Percentiles rank a stretch among this genome's conserved stretches.
Conservation (phyloP, 1,140 invertebrate species). For the Lamellibrachia luymesi region DNA sequence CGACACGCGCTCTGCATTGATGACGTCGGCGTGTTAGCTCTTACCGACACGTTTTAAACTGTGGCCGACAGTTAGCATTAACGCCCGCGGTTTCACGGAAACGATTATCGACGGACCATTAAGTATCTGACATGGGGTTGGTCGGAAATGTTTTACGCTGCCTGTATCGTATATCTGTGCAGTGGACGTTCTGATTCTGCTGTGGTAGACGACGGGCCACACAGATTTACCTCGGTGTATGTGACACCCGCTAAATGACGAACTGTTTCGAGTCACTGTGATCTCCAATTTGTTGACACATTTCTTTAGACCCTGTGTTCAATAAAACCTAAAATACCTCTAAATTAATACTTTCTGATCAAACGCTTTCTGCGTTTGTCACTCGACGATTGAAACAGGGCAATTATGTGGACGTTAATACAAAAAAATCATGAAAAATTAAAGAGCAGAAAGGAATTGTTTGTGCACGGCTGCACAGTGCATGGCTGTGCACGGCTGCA, state of each 20-base stretch:
- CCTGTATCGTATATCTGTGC: background rate
- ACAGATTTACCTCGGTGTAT: too few species aligned
- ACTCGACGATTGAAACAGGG: too few species aligned
- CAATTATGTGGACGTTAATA: too few species aligned
- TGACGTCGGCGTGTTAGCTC: background rate
- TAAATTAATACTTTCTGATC: too few species aligned
- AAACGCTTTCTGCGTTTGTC: too few species aligned
- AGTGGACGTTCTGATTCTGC: background rate
- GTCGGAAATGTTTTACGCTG: background rate
- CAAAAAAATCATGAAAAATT: too few species aligned
- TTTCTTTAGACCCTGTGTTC: too few species aligned
- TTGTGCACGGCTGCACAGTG: too few species aligned
- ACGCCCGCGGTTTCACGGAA: background rate
- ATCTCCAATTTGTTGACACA: background rate
- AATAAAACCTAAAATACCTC: too few species aligned
- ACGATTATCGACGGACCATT: background rate
- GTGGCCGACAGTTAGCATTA: background rate
- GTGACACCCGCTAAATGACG: background rate
- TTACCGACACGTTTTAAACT: background rate
- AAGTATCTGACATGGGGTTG: background rate
- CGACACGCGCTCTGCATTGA: background rate
- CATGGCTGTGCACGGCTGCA: too few species aligned
- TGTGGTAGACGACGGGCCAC: background rate
- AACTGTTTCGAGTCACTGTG: background rate
- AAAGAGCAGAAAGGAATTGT: too few species aligned